Evolutionary conservation across 2,888 invertebrate genomes (phyloP).

Genomic region (Hirtodrosophila cameraria): DNA sequence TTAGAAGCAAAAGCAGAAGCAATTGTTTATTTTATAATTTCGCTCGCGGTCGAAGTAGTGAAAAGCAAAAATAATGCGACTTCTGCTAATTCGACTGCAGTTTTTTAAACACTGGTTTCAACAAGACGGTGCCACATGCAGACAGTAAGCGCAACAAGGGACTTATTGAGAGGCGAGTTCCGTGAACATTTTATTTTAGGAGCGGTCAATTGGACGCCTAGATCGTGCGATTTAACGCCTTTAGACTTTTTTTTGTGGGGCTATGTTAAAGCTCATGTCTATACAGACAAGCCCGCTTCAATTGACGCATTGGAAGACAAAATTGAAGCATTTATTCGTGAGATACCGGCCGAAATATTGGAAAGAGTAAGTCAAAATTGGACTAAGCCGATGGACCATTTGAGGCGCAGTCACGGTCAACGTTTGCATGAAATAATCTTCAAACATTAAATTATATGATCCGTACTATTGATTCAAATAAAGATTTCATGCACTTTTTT

Average conservation of each 20-base stretch:
- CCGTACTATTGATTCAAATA: slow-evolving; percentile 10
- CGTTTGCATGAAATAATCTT: slow-evolving; percentile 7
- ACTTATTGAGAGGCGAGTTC: too few species aligned
- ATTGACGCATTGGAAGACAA: slow-evolving; percentile 3
- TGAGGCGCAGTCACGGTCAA: slow-evolving; percentile 5
- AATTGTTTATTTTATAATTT: too few species aligned
- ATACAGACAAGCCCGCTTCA: neutral
- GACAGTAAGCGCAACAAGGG: too few species aligned
- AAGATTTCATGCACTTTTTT: slow-evolving; percentile 10
- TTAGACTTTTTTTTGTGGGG: neutral
- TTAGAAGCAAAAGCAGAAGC: too few species aligned
- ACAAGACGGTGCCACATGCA: too few species aligned
- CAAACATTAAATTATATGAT: slow-evolving; percentile 10
- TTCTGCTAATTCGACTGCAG: too few species aligned
- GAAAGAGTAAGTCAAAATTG: slow-evolving; percentile 11
- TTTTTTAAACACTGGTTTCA: too few species aligned
- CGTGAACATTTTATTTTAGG: too few species aligned
- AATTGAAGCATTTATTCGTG: slow-evolving; percentile 7
- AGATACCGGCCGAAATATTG: slow-evolving; percentile 11
- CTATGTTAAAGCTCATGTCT: slow-evolving; percentile 4
- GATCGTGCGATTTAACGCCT: neutral
- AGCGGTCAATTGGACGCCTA: too few species aligned
- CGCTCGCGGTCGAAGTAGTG: too few species aligned
- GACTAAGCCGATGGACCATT: slow-evolving; percentile 6
- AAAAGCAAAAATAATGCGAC: too few species aligned